phyloP scores from a whole-genome alignment of 2,113 vertebrate genomes.

The Chinchilla lanigera region DNA sequence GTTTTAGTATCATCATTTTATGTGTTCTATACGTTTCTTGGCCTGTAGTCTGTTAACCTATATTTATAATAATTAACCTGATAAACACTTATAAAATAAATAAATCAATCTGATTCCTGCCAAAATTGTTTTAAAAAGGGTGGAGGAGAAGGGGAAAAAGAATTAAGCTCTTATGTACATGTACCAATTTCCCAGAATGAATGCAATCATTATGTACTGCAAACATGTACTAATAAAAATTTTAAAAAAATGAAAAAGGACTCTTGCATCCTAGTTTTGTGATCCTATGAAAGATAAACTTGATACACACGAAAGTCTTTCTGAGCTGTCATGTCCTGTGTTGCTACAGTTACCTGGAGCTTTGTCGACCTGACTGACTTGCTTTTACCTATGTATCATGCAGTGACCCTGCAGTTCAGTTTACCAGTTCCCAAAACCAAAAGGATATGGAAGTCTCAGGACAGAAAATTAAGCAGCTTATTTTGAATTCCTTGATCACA shows the following conservation, averaged over 20 bases:
- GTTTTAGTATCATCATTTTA: not conserved
- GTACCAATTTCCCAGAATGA: not conserved
- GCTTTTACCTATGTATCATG: not conserved
- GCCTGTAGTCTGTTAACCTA: not conserved
- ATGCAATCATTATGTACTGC: not conserved
- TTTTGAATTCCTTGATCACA: not conserved
- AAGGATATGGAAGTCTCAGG: not conserved
- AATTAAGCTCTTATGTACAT: not conserved
- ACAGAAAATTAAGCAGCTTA: slow-evolving; percentile 51
- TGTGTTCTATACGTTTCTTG: not conserved
- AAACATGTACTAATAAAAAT: not conserved
- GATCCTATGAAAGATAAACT: not conserved
- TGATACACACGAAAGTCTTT: not conserved
- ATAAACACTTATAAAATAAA: not conserved
- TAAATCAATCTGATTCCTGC: not conserved
- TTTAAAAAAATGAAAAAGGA: not conserved
- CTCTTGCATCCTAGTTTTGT: not conserved
- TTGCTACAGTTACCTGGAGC: too few relatives aligned
- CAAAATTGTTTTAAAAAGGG: not conserved
- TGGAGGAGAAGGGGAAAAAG: not conserved
- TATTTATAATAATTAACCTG: not conserved
- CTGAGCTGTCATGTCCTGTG: not conserved
- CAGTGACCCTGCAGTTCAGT: slow-evolving; percentile 5
- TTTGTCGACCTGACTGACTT: not conserved
- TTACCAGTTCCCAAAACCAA: not conserved